Conservation (phyloP, 2,888 invertebrate genomes). For the Pegoplata infirma region DNA sequence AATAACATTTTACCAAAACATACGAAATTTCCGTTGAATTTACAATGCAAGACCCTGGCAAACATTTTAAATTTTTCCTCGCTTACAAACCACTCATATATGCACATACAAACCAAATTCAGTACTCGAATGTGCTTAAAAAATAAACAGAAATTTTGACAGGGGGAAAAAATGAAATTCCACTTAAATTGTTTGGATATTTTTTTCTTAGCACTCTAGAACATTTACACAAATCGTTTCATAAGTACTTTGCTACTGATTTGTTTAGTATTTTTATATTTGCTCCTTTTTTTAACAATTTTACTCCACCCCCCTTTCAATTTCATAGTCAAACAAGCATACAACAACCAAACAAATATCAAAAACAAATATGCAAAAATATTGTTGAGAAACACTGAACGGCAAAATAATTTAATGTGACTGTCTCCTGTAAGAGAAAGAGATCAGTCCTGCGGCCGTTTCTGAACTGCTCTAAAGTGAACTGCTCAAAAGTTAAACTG, state of each 20-base stretch:
- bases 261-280: conserved; percentile 15
- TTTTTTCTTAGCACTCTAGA: neutral
- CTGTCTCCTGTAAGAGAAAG: too few relatives aligned
- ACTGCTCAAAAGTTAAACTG: too few relatives aligned
- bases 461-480: too few relatives aligned
- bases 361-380: conserved; percentile 18
- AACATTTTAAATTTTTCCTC: too few relatives aligned
- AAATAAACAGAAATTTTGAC: neutral
- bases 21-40: too few relatives aligned
- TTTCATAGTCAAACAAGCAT: conserved; percentile 50
- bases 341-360: conserved; percentile 29
- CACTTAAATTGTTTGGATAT: neutral
- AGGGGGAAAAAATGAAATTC: neutral
- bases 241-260: conserved; percentile 23
- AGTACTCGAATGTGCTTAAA: neutral
- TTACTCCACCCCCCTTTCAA: neutral
- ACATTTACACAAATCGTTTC: conserved; percentile 28
- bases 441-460: too few relatives aligned
- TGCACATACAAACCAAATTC: neutral
- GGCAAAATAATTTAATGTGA: too few relatives aligned
- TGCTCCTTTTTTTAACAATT: conserved; percentile 1
- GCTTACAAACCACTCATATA: neutral
- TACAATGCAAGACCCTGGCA: too few relatives aligned
- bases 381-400: neutral
- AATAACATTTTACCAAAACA: too few relatives aligned